Percentiles rank a stretch among this genome's conserved stretches.
These are phyloP conservation scores for Callithrix jacchus DNA, from an alignment of 2,113 vertebrate species.

Conservation along the genomic window DNA sequence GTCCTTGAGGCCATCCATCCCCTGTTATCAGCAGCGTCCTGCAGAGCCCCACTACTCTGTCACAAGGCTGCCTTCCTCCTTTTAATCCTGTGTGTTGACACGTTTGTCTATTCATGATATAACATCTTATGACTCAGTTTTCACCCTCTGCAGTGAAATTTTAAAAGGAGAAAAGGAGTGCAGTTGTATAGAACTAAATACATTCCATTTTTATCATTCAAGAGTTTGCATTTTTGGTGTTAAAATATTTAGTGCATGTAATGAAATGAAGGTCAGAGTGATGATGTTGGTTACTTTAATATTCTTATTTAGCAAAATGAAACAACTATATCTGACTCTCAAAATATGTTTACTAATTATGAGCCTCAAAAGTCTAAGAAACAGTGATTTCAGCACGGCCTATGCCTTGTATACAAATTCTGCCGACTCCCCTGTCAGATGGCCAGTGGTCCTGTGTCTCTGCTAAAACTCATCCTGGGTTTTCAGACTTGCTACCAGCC, in stretches of 20 bases:
- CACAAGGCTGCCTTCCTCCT: not conserved
- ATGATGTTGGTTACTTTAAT: not conserved
- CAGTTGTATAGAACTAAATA: not conserved
- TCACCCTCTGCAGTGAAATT: not conserved
- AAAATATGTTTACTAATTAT: not conserved
- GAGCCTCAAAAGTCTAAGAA: not conserved
- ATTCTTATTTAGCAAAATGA: constrained; percentile 19
- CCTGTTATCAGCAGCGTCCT: not conserved
- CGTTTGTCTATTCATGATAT: not conserved
- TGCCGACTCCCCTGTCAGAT: not conserved
- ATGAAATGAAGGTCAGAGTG: not conserved
- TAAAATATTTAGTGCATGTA: not conserved
- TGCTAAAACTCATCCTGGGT: not conserved
- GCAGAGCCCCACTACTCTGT: not conserved
- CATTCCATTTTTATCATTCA: not conserved
- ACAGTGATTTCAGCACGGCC: not conserved
- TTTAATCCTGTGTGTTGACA: not conserved
- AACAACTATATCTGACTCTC: not conserved
- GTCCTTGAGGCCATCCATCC: not conserved
- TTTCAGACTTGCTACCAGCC: not conserved
- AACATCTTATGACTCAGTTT: not conserved
- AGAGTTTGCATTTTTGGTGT: not conserved
- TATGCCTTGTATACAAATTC: not conserved
- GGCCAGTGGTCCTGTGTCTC: not conserved
- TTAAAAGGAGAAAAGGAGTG: not conserved